Conservation (phyloP, 2,797 vertebrate species). For the Danionella dracula region DNA sequence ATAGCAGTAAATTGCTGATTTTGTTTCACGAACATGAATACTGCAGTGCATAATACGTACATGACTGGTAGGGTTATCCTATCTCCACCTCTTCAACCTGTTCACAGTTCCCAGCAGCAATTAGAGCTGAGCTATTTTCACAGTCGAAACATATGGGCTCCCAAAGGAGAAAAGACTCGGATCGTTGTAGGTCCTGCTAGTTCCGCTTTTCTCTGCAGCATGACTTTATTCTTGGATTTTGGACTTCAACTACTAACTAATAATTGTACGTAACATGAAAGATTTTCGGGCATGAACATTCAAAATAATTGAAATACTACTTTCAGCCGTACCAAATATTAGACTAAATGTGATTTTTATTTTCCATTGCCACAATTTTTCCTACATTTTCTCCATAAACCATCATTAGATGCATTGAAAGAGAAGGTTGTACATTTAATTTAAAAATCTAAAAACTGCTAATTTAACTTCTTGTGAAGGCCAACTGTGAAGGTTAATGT, state of each 20-base stretch:
- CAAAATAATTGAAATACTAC: too few relatives aligned
- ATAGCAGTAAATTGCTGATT: constrained; percentile 8
- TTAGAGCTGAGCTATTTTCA: constrained; percentile 21
- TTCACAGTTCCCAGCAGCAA: constrained; percentile 16
- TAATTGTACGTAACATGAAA: too few relatives aligned
- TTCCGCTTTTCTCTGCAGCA: constrained; percentile 9
- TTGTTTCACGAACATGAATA: constrained; percentile 1
- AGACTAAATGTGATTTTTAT: too few relatives aligned
- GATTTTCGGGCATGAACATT: too few relatives aligned
- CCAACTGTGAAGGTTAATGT: too few relatives aligned
- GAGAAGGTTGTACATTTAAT: too few relatives aligned
- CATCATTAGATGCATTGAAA: too few relatives aligned
- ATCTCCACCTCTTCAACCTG: constrained; percentile 26
- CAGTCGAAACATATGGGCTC: constrained; percentile 30
- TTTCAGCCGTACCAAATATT: too few relatives aligned
- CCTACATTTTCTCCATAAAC: too few relatives aligned
- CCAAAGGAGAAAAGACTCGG: neutral
- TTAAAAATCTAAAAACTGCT: too few relatives aligned
- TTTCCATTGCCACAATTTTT: too few relatives aligned
- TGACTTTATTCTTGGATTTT: constrained; percentile 13
- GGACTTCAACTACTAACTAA: constrained; percentile 28
- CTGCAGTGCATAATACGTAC: constrained; percentile 2
- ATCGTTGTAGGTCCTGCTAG: constrained; percentile 14
- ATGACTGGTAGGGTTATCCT: neutral
- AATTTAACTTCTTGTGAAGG: too few relatives aligned